Base-by-base conservation (phyloP, 2,888 invertebrate species). In the Punctoribates punctum region DNA sequence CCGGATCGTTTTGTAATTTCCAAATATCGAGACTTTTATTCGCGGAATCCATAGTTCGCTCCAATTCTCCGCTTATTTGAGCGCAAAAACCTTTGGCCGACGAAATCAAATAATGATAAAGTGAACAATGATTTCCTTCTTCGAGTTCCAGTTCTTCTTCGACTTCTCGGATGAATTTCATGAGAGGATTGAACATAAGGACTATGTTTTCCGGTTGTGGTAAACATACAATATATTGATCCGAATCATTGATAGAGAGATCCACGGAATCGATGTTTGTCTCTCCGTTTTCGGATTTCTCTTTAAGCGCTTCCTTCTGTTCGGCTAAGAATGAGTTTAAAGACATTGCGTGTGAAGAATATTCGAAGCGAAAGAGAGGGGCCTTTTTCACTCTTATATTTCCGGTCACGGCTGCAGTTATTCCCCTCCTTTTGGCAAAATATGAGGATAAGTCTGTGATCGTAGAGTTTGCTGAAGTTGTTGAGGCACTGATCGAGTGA, bases 71-170 rank as follows among this genome's bases (percentile, higher is more conserved):
- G 81, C 90, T 90, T 75, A 91, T 89, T 78, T 92, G 89, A 79
- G 90, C 91, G 79, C 93, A 88, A 85, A 94, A 96, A 9, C 91
- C 91, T 80, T 91, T 91, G 29, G 96, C 91, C 84, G 94, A 93
- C 83, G 93, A 91, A 70, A 90, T 89, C 75, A 96, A 86, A 84
- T 94, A 96, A 79, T 89, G 89, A 82, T 93, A 91, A 76, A 96
- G 86, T 2, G 90, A 90, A 82, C 92, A 92, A 65, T 90, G 87
- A 81, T 87, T 87, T 78, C 73, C 80, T 20, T 46, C 74, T 75
- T 65, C 77, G 27, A 48, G 78, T 57, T 72, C 77, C 2, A 77
- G 62, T 38, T 75, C 51, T 1, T 73, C 54, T 29, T 75, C 75
- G 17, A 74, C 48, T 27, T 73, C 92, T 75, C 90, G 89, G 79